Evolutionary conservation across 2,113 vertebrate genomes (phyloP), one percentile per base, ranked within the genome.

Genomic region (Papio anubis): DNA sequence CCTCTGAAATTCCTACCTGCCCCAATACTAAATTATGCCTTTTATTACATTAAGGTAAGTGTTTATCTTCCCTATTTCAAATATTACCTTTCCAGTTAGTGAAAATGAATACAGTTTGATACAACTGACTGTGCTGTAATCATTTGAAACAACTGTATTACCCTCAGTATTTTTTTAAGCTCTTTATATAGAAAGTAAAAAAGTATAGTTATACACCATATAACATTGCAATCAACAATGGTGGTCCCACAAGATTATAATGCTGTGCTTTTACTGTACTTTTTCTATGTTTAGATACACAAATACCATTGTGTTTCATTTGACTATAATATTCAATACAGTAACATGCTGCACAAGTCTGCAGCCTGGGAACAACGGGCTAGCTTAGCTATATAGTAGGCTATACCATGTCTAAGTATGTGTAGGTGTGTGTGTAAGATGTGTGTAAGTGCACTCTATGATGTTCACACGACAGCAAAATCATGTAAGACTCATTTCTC

Each of bases 41-140:
- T 95, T 88, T 91, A 61, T 79, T 94, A 66, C 11, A 21, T 57
- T 87, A 94, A 82, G n/a, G 52, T 61, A 87, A 94, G 68, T 90
- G 10, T 73, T 94, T 70, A 72, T 70, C 12, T 88, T 82, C 4
- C 55, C 12, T 57, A 12, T 70, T 75, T 96, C 35, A 93, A 66
- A 73, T 13, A 45, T 45, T 52, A 57, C 43, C 35, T 80, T 93
- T 35, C 30, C 18, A 55, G 32, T 66, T 97, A 40, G 25, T 72
- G 43, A 70, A 91, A 91, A 86, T 66, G 38, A 79, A 45, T 11
- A 80, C 21, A 43, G 57, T 21, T 85, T 84, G 52, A 3, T 96
- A 11, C 16, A 55, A 18, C 23, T 96, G 20, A 90, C 45, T 95
- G 17, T 85, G 27, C 3, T 20, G 21, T 35, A 27, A 79, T 52